Conservation (phyloP, 2,888 invertebrate genomes). For the Villa cingulata region DNA sequence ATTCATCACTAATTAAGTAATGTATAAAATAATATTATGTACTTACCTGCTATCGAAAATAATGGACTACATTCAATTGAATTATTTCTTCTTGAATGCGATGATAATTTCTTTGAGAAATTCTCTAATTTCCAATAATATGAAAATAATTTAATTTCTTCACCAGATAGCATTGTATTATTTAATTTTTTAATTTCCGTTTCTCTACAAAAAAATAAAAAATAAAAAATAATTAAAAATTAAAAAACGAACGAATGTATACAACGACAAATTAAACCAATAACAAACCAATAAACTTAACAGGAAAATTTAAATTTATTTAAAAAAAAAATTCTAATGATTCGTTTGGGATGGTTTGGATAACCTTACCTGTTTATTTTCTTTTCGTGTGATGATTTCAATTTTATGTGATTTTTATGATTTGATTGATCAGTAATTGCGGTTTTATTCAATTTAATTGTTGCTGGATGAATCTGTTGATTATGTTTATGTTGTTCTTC, state of each 20-base stretch:
- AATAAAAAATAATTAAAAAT: too few relatives aligned
- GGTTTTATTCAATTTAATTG: too few relatives aligned
- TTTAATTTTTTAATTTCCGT: constrained; percentile 14
- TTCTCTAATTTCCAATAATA: constrained; percentile 36
- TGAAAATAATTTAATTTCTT: constrained; percentile 28
- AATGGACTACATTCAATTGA: constrained; percentile 25
- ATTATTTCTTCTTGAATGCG: constrained; percentile 17
- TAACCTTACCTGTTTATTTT: not conserved
- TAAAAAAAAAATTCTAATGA: not conserved
- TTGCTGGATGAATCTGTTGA: too few relatives aligned
- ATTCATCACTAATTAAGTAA: constrained; percentile 6
- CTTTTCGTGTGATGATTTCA: not conserved
- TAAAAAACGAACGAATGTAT: too few relatives aligned
- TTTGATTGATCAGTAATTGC: too few relatives aligned
- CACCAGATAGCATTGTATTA: constrained; percentile 14
- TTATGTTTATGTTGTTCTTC: too few relatives aligned
- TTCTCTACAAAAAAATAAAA: constrained; percentile 2
- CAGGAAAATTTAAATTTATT: not conserved
- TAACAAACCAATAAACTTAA: not conserved
- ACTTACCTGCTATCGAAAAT: constrained; percentile 21
- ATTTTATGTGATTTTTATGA: not conserved
- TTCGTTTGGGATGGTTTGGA: too few relatives aligned
- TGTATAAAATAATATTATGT: not conserved
- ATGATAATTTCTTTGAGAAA: constrained; percentile 22
- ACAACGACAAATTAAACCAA: too few relatives aligned